Conservation (phyloP, 2,888 invertebrate genomes). For the Eustalomyia histrio region DNA sequence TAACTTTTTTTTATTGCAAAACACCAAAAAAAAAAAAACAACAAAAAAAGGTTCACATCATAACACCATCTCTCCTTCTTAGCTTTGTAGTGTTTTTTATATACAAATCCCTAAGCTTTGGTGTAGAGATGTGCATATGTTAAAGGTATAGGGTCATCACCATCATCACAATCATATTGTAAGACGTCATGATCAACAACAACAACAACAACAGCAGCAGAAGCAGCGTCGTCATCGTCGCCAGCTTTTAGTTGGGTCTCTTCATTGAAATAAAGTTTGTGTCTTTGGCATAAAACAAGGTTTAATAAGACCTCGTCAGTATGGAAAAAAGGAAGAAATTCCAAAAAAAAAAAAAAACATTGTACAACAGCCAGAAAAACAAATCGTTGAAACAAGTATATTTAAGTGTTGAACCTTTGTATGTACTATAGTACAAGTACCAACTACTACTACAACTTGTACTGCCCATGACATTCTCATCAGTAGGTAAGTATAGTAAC, state of each 20-base stretch:
- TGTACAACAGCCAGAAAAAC: slow-evolving; percentile 25
- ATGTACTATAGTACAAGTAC: slow-evolving; percentile 36
- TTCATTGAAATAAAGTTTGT: neutral
- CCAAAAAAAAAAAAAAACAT: slow-evolving; percentile 10
- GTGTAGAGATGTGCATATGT: slow-evolving; percentile 2
- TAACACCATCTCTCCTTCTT: slow-evolving; percentile 58
- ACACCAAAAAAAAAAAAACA: neutral
- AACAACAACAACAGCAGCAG: slow-evolving; percentile 29
- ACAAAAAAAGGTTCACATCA: slow-evolving; percentile 65
- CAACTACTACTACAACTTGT: slow-evolving; percentile 1
- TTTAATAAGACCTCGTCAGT: slow-evolving; percentile 54
- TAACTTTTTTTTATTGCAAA: slow-evolving; percentile 25
- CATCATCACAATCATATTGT: slow-evolving; percentile 45
- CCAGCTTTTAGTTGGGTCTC: neutral
- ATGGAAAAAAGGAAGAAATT: slow-evolving; percentile 5
- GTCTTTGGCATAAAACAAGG: slow-evolving; percentile 32
- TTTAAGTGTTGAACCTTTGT: slow-evolving; percentile 52
- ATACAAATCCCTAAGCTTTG: slow-evolving; percentile 19
- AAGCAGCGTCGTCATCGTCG: neutral
- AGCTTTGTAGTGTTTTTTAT: slow-evolving; percentile 16
- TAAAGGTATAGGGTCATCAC: slow-evolving; percentile 58
- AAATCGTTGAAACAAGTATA: slow-evolving; percentile 55
- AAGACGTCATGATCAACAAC: slow-evolving; percentile 51
- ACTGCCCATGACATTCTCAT: slow-evolving; percentile 47
- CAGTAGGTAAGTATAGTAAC: neutral